These are phyloP conservation scores for Naja naja DNA, from an alignment of 2,113 vertebrate genomes.

Conservation along the genomic window DNA sequence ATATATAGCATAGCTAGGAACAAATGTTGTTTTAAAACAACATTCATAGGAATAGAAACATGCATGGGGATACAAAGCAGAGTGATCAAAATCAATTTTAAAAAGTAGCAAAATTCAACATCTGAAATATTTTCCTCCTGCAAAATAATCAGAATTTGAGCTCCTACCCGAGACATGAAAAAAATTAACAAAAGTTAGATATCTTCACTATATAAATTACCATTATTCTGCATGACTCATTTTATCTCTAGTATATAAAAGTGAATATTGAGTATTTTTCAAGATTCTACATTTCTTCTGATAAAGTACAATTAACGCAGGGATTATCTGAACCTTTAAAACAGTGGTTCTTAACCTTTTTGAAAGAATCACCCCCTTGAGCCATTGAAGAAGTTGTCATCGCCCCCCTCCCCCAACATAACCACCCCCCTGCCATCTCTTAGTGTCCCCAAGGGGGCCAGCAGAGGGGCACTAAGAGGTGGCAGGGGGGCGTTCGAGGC, in stretches of 20 bases:
- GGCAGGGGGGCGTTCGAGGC: too few species aligned
- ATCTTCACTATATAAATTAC: slow-evolving; percentile 35
- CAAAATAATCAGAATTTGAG: slow-evolving; percentile 45
- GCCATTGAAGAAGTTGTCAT: too few species aligned
- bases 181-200: slow-evolving; percentile 41
- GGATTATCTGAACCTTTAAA: slow-evolving; percentile 26
- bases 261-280: slow-evolving; percentile 43
- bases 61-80: slow-evolving; percentile 10
- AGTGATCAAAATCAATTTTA: slow-evolving; percentile 51
- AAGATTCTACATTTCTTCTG: slow-evolving; percentile 50
- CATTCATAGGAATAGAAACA: background rate
- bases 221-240: slow-evolving; percentile 51
- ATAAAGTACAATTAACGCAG: slow-evolving; percentile 29
- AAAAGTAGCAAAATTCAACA: slow-evolving; percentile 34
- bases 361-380: too few species aligned
- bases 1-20: slow-evolving; percentile 29
- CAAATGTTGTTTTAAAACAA: slow-evolving; percentile 6
- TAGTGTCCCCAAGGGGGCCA: too few species aligned
- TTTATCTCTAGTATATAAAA: slow-evolving; percentile 56
- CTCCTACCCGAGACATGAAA: slow-evolving; percentile 24
- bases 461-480: too few species aligned
- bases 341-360: too few species aligned
- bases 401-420: too few species aligned
- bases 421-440: too few species aligned
- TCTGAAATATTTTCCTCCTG: slow-evolving; percentile 38